These are phyloP conservation scores for Cheilosia pagana DNA, from an alignment of 2,888 invertebrate species.

Conservation along the genomic window DNA sequence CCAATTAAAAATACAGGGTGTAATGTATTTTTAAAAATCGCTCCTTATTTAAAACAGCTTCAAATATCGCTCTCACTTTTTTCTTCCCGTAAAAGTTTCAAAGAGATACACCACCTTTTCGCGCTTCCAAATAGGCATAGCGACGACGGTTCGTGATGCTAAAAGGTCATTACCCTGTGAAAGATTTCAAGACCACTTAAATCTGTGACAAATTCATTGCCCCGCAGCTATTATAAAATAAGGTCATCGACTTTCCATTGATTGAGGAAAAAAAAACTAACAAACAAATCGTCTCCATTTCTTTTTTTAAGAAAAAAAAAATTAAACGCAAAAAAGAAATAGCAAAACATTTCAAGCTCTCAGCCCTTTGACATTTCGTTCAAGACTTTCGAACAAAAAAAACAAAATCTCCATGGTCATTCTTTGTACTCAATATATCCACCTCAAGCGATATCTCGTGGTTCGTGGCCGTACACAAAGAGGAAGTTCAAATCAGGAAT, in stretches of 20 bases:
- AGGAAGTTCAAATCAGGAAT: slow-evolving; percentile 57
- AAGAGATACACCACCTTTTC: background rate
- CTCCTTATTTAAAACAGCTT: background rate
- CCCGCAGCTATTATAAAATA: background rate
- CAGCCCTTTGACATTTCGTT: slow-evolving; percentile 46
- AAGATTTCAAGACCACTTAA: background rate
- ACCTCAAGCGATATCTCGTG: slow-evolving; percentile 30
- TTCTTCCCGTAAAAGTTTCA: too few relatives aligned
- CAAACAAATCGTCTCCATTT: background rate
- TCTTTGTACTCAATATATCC: slow-evolving; percentile 35
- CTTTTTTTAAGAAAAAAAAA: background rate
- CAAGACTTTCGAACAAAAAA: background rate
- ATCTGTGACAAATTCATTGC: background rate
- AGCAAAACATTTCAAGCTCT: background rate
- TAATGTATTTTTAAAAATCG: too few relatives aligned
- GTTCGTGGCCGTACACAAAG: slow-evolving; percentile 25
- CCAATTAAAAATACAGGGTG: too few relatives aligned
- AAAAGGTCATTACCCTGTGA: background rate
- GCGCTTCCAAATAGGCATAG: background rate
- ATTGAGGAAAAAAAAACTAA: background rate
- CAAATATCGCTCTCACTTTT: too few relatives aligned
- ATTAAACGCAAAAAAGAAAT: background rate
- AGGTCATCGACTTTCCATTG: slow-evolving; percentile 37
- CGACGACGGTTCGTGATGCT: background rate
- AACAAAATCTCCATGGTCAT: slow-evolving; percentile 32